These are phyloP conservation scores for Hetaerina americana DNA, from an alignment of 1,140 invertebrate species.

Conservation along the genomic window DNA sequence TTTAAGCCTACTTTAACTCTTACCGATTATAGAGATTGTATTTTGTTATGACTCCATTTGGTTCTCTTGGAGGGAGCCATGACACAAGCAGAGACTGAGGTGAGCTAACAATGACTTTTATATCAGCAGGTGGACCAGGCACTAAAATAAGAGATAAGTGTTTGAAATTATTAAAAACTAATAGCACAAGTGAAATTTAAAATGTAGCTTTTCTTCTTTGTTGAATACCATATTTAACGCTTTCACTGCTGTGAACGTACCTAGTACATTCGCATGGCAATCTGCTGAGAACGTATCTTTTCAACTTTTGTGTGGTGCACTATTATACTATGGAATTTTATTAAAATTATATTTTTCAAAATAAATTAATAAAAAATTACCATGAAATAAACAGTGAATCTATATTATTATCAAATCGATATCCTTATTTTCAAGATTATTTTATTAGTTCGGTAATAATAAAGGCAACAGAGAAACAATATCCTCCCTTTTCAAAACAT, in stretches of 20 bases:
- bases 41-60: constrained; percentile 66
- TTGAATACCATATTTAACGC: too few species aligned
- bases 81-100: constrained; percentile 60
- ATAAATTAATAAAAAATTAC: neutral
- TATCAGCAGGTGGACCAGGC: constrained; percentile 62
- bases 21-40: constrained; percentile 60
- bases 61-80: constrained; percentile 60
- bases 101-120: constrained; percentile 66
- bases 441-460: too few species aligned
- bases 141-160: constrained; percentile 37
- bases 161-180: constrained; percentile 1
- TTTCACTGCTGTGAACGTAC: neutral
- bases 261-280: too few species aligned
- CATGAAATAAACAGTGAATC: too few species aligned
- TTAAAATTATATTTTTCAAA: too few species aligned
- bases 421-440: too few species aligned
- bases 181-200: too few species aligned
- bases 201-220: too few species aligned
- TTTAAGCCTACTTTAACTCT: neutral
- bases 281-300: neutral
- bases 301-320: too few species aligned
- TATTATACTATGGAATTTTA: neutral
- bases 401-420: too few species aligned
- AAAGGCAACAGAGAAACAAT: too few species aligned
- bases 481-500: too few species aligned